Conservation (phyloP, 2,113 vertebrate genomes). For the Cynocephalus volans region DNA sequence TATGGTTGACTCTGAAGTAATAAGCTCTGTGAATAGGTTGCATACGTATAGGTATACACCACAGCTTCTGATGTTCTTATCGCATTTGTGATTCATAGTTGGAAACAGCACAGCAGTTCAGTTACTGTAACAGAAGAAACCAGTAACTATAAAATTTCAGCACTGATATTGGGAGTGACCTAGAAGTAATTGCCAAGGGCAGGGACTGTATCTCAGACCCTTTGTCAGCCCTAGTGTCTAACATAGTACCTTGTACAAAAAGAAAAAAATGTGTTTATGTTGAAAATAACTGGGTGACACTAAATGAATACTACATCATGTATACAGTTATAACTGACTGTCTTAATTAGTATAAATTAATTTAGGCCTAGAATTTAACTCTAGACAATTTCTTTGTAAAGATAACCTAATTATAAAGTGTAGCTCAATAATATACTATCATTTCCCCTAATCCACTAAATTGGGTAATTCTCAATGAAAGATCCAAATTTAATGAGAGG, state of each 20-base stretch:
- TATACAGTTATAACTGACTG: not conserved
- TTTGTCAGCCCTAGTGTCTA: not conserved
- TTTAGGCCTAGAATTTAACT: constrained; percentile 44
- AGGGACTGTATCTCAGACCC: not conserved
- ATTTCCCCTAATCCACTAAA: constrained; percentile 50
- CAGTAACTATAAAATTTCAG: constrained; percentile 61
- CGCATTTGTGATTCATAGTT: constrained; percentile 64
- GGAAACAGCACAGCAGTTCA: constrained; percentile 50
- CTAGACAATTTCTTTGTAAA: constrained; percentile 54
- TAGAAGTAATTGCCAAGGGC: not conserved
- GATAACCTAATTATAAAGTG: constrained; percentile 53
- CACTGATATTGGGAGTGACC: not conserved
- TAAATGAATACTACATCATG: not conserved
- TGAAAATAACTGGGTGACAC: not conserved
- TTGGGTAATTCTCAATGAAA: constrained; percentile 27
- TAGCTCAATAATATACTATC: constrained; percentile 53
- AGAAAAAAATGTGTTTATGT: constrained; percentile 34
- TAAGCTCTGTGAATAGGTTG: not conserved
- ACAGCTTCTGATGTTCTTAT: not conserved
- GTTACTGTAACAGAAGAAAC: constrained; percentile 58
- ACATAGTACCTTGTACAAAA: not conserved
- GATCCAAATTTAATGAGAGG: constrained; percentile 7
- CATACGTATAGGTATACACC: not conserved
- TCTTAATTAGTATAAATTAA: constrained; percentile 62
- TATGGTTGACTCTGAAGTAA: constrained; percentile 2